These are phyloP conservation scores for Yponomeuta evonymella DNA, from an alignment of 2,888 invertebrate genomes.

Conservation along the genomic window DNA sequence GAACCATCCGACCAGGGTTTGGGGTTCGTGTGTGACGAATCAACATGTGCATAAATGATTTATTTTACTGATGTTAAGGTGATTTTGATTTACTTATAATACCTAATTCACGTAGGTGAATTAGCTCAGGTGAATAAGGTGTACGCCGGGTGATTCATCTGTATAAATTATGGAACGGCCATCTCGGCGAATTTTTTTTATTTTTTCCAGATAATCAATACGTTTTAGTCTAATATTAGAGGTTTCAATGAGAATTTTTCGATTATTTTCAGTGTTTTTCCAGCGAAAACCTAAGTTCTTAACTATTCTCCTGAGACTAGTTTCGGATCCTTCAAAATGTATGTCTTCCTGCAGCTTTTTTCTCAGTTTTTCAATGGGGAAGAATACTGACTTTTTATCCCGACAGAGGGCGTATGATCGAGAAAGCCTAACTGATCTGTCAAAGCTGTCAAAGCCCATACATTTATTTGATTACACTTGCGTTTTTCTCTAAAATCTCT, in stretches of 20 bases:
- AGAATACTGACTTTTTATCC: too few relatives aligned
- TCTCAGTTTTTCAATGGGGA: slow-evolving; percentile 23
- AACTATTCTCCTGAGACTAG: slow-evolving; percentile 20
- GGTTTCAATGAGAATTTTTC: slow-evolving; percentile 23
- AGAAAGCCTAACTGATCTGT: too few relatives aligned
- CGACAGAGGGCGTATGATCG: too few relatives aligned
- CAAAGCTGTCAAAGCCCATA: too few relatives aligned
- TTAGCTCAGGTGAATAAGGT: too few relatives aligned
- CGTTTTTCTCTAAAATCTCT: too few relatives aligned
- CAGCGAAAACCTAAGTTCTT: slow-evolving; percentile 12
- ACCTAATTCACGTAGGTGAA: too few relatives aligned
- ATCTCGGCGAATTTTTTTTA: not conserved
- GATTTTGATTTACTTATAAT: too few relatives aligned
- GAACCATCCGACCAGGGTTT: slow-evolving; percentile 23
- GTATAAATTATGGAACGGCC: not conserved
- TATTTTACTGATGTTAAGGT: too few relatives aligned
- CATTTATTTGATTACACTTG: too few relatives aligned
- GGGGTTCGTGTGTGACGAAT: slow-evolving; percentile 22
- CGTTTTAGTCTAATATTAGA: slow-evolving; percentile 24
- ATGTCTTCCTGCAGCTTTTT: slow-evolving; percentile 20
- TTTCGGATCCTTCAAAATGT: slow-evolving; percentile 24
- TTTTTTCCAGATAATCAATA: slow-evolving; percentile 26
- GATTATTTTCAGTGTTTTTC: slow-evolving; percentile 15
- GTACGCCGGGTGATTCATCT: not conserved
- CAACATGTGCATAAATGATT: too few relatives aligned